A percentile compares a stretch with the other conserved stretches of the same genome.
Evolutionary conservation across 2,888 invertebrate species (phyloP).

Genomic region (Pseudococcus jackbeardsleyi): DNA sequence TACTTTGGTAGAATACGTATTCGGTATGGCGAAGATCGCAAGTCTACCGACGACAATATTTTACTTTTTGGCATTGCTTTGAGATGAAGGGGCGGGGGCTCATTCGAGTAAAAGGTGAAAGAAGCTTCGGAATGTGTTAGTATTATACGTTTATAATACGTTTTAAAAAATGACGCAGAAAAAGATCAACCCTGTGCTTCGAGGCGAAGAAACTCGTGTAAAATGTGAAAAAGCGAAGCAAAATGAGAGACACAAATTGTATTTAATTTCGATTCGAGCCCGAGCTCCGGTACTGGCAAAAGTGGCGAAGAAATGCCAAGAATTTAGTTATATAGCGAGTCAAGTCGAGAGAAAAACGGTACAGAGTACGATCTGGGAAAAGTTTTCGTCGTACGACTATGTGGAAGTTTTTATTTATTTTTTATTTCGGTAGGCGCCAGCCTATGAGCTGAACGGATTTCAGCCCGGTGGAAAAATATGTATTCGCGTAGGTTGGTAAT

Average conservation of each 20-base stretch:
- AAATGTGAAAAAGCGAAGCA: background rate
- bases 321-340: background rate
- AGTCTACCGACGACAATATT: too few species aligned
- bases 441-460: background rate
- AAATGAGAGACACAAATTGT: background rate
- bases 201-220: background rate
- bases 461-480: background rate
- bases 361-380: background rate
- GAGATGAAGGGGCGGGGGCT: too few species aligned
- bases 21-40: too few species aligned
- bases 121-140: background rate
- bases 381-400: background rate
- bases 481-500: conserved; percentile 14
- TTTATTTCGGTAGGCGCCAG: background rate
- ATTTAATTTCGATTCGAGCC: background rate
- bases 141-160: background rate
- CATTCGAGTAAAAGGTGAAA: background rate
- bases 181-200: too few species aligned
- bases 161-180: background rate
- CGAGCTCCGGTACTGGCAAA: background rate
- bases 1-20: too few species aligned
- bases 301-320: background rate
- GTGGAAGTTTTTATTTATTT: background rate
- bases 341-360: background rate
- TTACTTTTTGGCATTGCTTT: too few species aligned